Evolutionary conservation across 2,888 invertebrate species (phyloP), one percentile per base, ranked within the genome.

Genomic region (Vesta saturnalis): DNA sequence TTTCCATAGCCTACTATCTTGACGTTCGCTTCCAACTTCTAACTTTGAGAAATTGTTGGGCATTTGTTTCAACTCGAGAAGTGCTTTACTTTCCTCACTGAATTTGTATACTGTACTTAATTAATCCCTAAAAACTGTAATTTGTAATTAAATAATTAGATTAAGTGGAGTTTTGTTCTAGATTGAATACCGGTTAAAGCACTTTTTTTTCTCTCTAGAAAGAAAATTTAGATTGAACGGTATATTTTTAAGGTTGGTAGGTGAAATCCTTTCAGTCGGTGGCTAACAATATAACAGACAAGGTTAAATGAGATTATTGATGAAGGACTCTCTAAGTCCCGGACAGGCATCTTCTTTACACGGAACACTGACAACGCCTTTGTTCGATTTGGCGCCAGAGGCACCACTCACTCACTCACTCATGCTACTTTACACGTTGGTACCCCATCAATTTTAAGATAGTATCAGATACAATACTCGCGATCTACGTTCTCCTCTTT

Each of bases 321-420:
- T 78, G 79, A 78, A 79, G 80, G 77, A 77, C 79, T 72, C 78
- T 80, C 70, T 75, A 77, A 79, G 78, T 79, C 80, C 67, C 61
- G 67, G 65, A 72, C 80, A 80, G 80, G 79, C 78, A 71, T 77
- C 76, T 78, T 77, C 78, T 77, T 78, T 73, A 68, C 74, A 73
- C 71, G 72, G 72, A 66, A 72, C 71, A 73, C 67, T 72, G 77
- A 76, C 76, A 70, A 75, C 72, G 76, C 74, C 73, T 78, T 78
- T 77, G 75, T 77, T 74, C 77, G 77, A 77, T 78, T 77, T 76
- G 77, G 74, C 73, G 77, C 78, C 76, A 71, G 70, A 72, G 77
- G 78, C 77, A 69, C 69, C 63, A 66, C 63, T 65, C 66, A 60
- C 49, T 65, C 66, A 60, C 43, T 55, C 64, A 59, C 64, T 58